Evolutionary conservation across 2,797 vertebrate genomes (phyloP).

Genomic region (Megaceryle alcyon): DNA sequence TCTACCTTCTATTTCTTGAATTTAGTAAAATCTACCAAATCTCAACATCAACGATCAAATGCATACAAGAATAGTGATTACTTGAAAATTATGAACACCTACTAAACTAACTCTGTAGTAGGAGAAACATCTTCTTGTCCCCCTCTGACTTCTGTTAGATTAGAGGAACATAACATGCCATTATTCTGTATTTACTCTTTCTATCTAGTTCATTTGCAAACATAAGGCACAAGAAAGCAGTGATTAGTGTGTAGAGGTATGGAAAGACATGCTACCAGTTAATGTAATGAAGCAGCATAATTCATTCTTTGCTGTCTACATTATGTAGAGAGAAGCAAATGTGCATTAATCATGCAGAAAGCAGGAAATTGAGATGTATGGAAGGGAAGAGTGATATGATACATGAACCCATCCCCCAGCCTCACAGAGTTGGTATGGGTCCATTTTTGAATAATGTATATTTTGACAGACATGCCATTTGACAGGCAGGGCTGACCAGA

Average conservation of each 20-base stretch:
- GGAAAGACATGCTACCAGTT: slow-evolving; percentile 64
- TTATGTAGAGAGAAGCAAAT: slow-evolving; percentile 61
- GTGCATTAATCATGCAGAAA: slow-evolving; percentile 70
- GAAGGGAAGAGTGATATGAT: slow-evolving; percentile 62
- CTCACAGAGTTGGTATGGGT: slow-evolving; percentile 47
- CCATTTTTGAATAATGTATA: slow-evolving; percentile 22
- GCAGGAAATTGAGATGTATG: slow-evolving; percentile 72
- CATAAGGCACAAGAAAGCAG: slow-evolving; percentile 31
- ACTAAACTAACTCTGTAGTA: slow-evolving; percentile 35
- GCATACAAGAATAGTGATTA: slow-evolving; percentile 22
- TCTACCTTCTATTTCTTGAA: slow-evolving; percentile 13
- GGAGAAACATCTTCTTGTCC: slow-evolving; percentile 54
- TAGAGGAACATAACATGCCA: slow-evolving; percentile 37
- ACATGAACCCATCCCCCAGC: slow-evolving; percentile 44
- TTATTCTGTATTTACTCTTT: slow-evolving; percentile 67
- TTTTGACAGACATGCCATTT: slow-evolving; percentile 60
- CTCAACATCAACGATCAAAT: slow-evolving; percentile 45
- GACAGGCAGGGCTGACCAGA: slow-evolving; percentile 64
- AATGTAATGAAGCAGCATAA: slow-evolving; percentile 72
- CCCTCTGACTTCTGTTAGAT: slow-evolving; percentile 35
- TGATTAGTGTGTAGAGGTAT: slow-evolving; percentile 43
- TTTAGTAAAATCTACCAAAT: slow-evolving; percentile 66
- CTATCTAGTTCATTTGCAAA: slow-evolving; percentile 63
- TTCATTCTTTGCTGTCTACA: slow-evolving; percentile 68
- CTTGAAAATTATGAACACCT: slow-evolving; percentile 46